Evolutionary conservation across 1,140 invertebrate genomes (phyloP).

Genomic region (Brachystomella parvula): DNA sequence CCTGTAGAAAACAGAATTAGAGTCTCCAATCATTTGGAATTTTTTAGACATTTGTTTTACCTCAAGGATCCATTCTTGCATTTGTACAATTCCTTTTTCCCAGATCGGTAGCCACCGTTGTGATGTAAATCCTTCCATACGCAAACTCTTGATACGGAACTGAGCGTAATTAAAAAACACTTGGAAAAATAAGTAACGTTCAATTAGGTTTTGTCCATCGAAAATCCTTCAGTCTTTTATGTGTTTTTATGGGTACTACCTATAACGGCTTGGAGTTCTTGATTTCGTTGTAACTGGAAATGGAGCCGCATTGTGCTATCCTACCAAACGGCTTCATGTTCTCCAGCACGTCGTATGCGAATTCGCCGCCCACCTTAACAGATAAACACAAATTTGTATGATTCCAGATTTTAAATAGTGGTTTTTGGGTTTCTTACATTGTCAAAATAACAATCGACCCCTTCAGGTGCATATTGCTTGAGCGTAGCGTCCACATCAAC

Average conservation of each 20-base stretch:
- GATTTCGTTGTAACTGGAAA: slow-evolving; percentile 42
- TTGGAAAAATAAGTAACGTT: not conserved
- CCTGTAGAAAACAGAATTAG: slow-evolving; percentile 42
- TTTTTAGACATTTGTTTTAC: slow-evolving; percentile 36
- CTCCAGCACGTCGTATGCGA: slow-evolving; percentile 52
- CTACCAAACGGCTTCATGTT: slow-evolving; percentile 56
- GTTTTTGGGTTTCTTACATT: slow-evolving; percentile 48
- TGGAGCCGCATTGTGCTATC: slow-evolving; percentile 52
- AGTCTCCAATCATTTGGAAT: not conserved
- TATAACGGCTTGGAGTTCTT: not conserved
- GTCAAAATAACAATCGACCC: slow-evolving; percentile 60
- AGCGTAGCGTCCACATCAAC: slow-evolving; percentile 40
- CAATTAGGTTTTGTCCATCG: not conserved
- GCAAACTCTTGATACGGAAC: slow-evolving; percentile 45
- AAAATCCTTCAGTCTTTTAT: too few relatives aligned
- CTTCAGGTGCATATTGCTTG: slow-evolving; percentile 44
- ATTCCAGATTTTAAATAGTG: slow-evolving; percentile 8
- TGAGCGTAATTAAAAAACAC: not conserved
- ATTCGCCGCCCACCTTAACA: slow-evolving; percentile 56
- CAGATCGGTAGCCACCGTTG: slow-evolving; percentile 46
- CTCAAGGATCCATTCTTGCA: slow-evolving; percentile 53
- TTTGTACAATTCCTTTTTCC: slow-evolving; percentile 50
- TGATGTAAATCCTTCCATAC: slow-evolving; percentile 54
- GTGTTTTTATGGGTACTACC: not conserved
- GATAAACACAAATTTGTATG: not conserved